Conservation (phyloP, 2,797 vertebrate species). For the Cossypha caffra region DNA sequence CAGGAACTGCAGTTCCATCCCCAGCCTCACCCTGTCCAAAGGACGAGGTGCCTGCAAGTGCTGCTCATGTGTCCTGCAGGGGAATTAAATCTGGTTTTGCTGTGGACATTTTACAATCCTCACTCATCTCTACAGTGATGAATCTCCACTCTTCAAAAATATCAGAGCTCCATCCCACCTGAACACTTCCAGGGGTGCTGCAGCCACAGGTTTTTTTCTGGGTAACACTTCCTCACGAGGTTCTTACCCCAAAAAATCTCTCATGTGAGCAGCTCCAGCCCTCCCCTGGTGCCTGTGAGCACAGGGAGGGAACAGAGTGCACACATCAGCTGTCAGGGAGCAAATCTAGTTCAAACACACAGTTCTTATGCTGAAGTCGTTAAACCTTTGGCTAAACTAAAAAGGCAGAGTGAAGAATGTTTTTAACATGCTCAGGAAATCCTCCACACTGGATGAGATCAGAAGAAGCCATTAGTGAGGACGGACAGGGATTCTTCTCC, state of each 20-base stretch:
- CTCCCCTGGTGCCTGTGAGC: background rate
- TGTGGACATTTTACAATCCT: background rate
- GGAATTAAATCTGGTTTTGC: background rate
- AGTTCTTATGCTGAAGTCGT: background rate
- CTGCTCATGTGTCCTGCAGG: background rate
- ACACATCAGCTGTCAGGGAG: background rate
- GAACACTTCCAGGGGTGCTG: background rate
- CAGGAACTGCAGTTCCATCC: background rate
- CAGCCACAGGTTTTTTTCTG: background rate
- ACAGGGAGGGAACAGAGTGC: background rate
- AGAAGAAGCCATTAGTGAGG: conserved; percentile 32
- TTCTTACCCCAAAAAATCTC: background rate
- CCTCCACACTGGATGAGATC: background rate
- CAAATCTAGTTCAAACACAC: background rate
- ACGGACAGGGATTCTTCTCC: background rate
- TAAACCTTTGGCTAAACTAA: conserved; percentile 9
- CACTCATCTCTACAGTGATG: background rate
- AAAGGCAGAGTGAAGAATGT: conserved; percentile 36
- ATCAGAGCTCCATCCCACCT: background rate
- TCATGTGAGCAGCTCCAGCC: background rate
- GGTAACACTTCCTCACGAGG: background rate
- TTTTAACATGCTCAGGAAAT: conserved; percentile 39
- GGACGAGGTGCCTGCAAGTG: background rate
- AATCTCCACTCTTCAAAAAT: background rate
- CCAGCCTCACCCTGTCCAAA: background rate